Conservation (phyloP, 2,888 invertebrate genomes). For the Agrochola litura region DNA sequence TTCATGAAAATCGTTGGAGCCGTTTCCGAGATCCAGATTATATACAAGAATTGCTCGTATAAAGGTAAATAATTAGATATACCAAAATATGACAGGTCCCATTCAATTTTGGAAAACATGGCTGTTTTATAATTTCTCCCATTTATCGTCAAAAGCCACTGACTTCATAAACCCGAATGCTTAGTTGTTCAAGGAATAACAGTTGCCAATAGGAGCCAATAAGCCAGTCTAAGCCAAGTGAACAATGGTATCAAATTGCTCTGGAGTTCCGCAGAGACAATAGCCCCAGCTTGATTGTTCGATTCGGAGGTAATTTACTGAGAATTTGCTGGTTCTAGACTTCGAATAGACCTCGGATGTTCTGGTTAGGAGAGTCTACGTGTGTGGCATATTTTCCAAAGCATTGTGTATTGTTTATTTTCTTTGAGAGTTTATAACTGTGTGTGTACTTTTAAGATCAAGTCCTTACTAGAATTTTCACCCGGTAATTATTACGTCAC, state of each 20-base stretch:
- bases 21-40: too few relatives aligned
- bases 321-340: background rate
- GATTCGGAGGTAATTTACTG: constrained; percentile 21
- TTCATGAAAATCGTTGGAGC: too few relatives aligned
- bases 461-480: too few relatives aligned
- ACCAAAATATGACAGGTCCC: background rate
- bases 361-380: background rate
- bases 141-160: background rate
- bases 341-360: background rate
- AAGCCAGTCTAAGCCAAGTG: constrained; percentile 14
- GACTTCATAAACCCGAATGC: background rate
- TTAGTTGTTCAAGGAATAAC: background rate
- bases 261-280: constrained; percentile 20
- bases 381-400: background rate
- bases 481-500: too few relatives aligned
- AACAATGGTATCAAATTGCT: constrained; percentile 45
- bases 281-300: constrained; percentile 21
- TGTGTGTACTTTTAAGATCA: too few relatives aligned
- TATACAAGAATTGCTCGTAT: too few relatives aligned
- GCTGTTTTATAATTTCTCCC: background rate
- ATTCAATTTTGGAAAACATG: background rate
- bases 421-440: too few relatives aligned
- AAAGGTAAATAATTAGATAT: too few relatives aligned
- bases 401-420: too few relatives aligned
- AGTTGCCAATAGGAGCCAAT: constrained; percentile 2